phyloP scores from a whole-genome alignment of 1,140 invertebrate species.

The Latrodectus geometricus region DNA sequence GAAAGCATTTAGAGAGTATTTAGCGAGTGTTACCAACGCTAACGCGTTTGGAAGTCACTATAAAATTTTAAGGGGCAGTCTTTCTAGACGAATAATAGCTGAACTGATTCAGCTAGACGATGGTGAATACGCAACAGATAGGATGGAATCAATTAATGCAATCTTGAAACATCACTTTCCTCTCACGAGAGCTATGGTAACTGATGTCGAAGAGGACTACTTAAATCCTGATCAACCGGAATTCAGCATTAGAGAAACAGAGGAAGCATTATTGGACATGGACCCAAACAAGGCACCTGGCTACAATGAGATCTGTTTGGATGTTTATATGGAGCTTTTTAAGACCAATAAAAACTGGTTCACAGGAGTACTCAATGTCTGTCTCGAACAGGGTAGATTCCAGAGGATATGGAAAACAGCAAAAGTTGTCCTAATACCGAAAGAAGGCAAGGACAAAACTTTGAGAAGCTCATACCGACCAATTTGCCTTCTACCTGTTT shows the following conservation, averaged over 20 bases:
- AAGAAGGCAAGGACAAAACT: background rate
- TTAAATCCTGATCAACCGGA: too few species aligned
- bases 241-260: background rate
- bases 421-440: background rate
- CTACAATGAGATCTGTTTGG: background rate
- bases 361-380: background rate
- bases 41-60: too few species aligned
- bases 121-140: too few species aligned
- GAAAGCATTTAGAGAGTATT: too few species aligned
- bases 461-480: background rate
- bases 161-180: background rate
- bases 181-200: background rate
- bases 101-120: too few species aligned
- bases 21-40: too few species aligned
- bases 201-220: background rate
- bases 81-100: too few species aligned
- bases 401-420: background rate
- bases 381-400: background rate
- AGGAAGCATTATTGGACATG: background rate
- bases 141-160: too few species aligned
- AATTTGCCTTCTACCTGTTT: background rate
- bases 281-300: background rate
- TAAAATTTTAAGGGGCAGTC: too few species aligned
- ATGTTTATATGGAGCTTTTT: background rate
- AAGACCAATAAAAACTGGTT: too few species aligned